Evolutionary conservation across 1,140 invertebrate species (phyloP), one percentile per base, ranked within the genome.

Genomic region (Heterodera schachtii): DNA sequence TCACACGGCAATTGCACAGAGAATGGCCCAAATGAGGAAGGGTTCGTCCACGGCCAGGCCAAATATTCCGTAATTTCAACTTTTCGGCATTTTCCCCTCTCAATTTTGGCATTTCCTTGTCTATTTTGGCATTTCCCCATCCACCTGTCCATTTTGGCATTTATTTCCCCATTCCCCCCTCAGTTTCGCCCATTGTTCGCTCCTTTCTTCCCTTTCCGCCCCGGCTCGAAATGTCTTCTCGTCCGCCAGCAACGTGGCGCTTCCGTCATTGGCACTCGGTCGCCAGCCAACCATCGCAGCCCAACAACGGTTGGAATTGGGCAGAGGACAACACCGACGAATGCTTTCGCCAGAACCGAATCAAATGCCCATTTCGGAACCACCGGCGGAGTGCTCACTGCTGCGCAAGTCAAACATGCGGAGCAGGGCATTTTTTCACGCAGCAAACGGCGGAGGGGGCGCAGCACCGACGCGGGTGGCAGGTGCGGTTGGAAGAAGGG

Each of bases 1-100:
- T 69, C 78, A 82, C 79, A 88, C 86, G 52, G 84, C 86, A 3
- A 79, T 87, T 43, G 84, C 87, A 21, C 84, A 85, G 46, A 82
- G 83, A 47, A n/a, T 87, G 41, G 71, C 86, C 4, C 70, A 85
- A 41, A 43, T 85, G 21, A 87, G 73, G 47, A 87, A 86, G 13
- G 64, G 47, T 19, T 44, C 84, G 43, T 75, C 84, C 13, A 44
- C 21, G 43, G 79, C 57, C 21, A 47, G 21, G 78, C 67, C 47
- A 74, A 78, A 9, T 49, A 4, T 4, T 79, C 78, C 67, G 31
- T 44, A 69, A 73, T 4, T 47, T 73, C 9, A 9, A 9, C 47
- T 73, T 60, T 60, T 60, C 13, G 67, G 43, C 43, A 3, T 77
- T 70, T n/a, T 71, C 66, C 66, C 57, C n/a, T n/a, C n/a, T n/a